Base-by-base conservation (phyloP, 2,888 invertebrate genomes). In the Acrocyrtus sp. region DNA sequence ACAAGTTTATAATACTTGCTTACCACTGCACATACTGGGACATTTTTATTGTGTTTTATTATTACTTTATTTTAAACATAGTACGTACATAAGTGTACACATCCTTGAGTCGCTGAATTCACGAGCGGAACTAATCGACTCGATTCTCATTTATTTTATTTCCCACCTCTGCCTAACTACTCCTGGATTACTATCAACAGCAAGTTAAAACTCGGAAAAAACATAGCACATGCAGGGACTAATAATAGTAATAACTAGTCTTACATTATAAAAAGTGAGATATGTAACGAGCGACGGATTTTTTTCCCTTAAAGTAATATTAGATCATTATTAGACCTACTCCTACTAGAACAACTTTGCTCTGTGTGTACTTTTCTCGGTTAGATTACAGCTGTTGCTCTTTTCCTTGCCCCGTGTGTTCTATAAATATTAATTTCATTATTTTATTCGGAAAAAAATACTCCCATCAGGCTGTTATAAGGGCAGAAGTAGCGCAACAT, bases 51-150 rank as follows among this genome's bases (percentile, higher is more conserved):
- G 54, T 65, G 57, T 56, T 67, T 67, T 63, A 67, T 72, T 75
- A 75, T 72, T 72, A 72, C 75, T 72, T 75, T 60, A 72, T 75
- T 72, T 75, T 72, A 72, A 8, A 34, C 34, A 34, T 67, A 72
- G 47, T 67, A 63, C n/a, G n/a, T n/a, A n/a, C n/a, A n/a, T n/a
- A n/a, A n/a, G n/a, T n/a, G n/a, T n/a, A n/a, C 53, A 67, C 62
- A 75, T 72, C 72, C 72, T 72, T 75, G 72, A 68, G 68, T 34
- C 5, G 6, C 12, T 70, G 76, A 77, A 73, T 77, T 76, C 77
- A 74, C 74, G 75, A 80, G 79, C 76, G 79, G 79, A 80, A 80
- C 79, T 80, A 77, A 80, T 80, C 75, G 79, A 63, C 73, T 76
- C 75, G 67, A 74, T 75, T 79, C 75, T 78, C 76, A 76, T 77